A percentile compares a stretch with the other conserved stretches of the same genome.
Evolutionary conservation across 2,113 vertebrate genomes (phyloP).

Genomic region (Ammodytes dubius): DNA sequence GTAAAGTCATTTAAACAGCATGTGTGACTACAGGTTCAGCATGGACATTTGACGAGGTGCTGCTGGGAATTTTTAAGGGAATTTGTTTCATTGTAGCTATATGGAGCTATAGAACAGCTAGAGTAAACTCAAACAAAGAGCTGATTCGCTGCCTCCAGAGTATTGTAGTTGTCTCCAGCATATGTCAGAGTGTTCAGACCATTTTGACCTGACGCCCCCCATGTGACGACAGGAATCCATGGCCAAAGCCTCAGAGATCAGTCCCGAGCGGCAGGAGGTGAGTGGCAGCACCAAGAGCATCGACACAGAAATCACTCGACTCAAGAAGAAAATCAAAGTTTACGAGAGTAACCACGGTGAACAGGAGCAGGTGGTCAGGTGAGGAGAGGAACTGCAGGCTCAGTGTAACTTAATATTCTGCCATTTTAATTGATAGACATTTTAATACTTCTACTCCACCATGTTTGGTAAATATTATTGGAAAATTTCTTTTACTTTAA

Average conservation of each 20-base stretch:
- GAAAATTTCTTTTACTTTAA: no score
- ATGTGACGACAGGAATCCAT: slow-evolving; percentile 50
- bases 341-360: slow-evolving; percentile 87
- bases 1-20: no score
- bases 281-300: slow-evolving; percentile 51
- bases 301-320: slow-evolving; percentile 58
- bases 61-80: no score
- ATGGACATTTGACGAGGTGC: no score
- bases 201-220: background rate
- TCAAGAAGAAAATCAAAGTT: slow-evolving; percentile 61
- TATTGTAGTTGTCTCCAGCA: background rate
- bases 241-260: slow-evolving; percentile 60
- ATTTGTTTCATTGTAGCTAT: background rate
- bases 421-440: no score
- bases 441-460: no score
- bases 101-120: background rate
- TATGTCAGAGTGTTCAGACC: background rate
- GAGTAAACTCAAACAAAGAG: background rate
- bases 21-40: no score
- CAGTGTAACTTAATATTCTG: no score
- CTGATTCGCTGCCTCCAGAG: background rate
- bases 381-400: slow-evolving; percentile 21
- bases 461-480: no score
- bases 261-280: slow-evolving; percentile 58
- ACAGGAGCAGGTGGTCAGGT: slow-evolving; percentile 91